Evolutionary conservation across 2,888 invertebrate genomes (phyloP), one percentile per base, ranked within the genome.

Genomic region (Pilophorus perplexus): DNA sequence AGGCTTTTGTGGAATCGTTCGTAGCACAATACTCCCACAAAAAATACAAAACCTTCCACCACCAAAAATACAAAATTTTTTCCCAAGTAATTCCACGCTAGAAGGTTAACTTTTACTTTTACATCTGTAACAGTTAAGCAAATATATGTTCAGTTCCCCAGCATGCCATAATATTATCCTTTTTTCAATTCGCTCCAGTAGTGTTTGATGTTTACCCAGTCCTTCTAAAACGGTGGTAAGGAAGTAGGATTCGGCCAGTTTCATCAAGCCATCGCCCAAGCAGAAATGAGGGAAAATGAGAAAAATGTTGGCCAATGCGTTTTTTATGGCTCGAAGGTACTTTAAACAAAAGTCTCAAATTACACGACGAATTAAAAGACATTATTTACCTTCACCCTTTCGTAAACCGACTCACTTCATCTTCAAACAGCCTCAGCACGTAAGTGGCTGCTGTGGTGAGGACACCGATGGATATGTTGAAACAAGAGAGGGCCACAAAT

Each of bases 201-300:
- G n/a, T n/a, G n/a, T n/a, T n/a, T n/a, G n/a, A 3, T 20, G 23
- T 23, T 65, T 65, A 70, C 70, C 67, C n/a, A 68, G 68, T 8
- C 44, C 22, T 8, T 46, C 54, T 10, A 66, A 55, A n/a, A 60
- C 22, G 3, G 64, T 64, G 3, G 78, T 74, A 16, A 80, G 74
- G 12, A 69, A 46, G 54, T 68, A 48, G 3, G 65, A 50, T 59
- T 68, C 67, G 16, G 71, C 68, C 42, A 73, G 64, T 40, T 72
- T 72, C 69, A 72, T 69, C 48, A 93, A 78, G 0, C 89, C 91
- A 74, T 92, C 87, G 0, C 89, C 91, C n/a, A 94, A 80, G 25
- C 88, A 88, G 77, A 92, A 94, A 76, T 93, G 93, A 0, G 94
- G 94, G 66, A 90, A 84, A 60, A 92, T 73, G 69, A 93, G 50